phyloP scores from a whole-genome alignment of 2,888 invertebrate genomes.

The Melipona beecheii region DNA sequence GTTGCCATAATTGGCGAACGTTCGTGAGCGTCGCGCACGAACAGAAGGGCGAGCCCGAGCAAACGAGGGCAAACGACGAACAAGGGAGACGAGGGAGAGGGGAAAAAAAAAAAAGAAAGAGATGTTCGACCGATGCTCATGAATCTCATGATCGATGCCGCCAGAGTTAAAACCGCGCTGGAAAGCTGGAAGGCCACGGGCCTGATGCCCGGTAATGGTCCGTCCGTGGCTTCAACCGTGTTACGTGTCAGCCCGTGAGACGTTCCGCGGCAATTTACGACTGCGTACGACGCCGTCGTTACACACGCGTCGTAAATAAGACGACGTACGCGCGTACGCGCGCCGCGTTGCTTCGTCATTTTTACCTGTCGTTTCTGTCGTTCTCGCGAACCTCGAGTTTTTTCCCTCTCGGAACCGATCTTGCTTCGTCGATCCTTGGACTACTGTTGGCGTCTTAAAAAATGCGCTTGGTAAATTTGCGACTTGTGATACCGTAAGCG shows the following conservation, averaged over 20 bases:
- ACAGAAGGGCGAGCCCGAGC: constrained; percentile 29
- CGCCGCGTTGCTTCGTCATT: constrained; percentile 30
- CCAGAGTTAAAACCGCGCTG: constrained; percentile 67
- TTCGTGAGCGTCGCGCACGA: constrained; percentile 29
- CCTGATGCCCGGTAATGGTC: constrained; percentile 66
- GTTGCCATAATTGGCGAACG: constrained; percentile 64
- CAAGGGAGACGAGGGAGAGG: not conserved
- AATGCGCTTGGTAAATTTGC: no score
- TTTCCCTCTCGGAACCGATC: no score
- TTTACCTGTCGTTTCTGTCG: constrained; percentile 17
- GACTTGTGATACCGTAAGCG: no score
- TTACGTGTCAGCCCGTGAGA: constrained; percentile 72
- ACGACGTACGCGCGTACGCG: constrained; percentile 54
- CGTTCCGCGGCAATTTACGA: constrained; percentile 74
- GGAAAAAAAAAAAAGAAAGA: not conserved
- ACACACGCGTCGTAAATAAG: constrained; percentile 68
- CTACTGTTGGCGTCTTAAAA: no score
- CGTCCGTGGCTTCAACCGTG: constrained; percentile 61
- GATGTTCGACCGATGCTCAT: constrained; percentile 62
- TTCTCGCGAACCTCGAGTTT: no score
- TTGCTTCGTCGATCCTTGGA: no score
- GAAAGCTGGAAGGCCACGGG: constrained; percentile 68
- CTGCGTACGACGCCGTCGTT: constrained; percentile 71
- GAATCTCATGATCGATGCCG: constrained; percentile 78
- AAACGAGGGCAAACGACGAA: constrained; percentile 28